Percentiles rank a stretch among this genome's conserved stretches.
Evolutionary conservation across 1,140 invertebrate species (phyloP).

Genomic region (Drosophila tani): DNA sequence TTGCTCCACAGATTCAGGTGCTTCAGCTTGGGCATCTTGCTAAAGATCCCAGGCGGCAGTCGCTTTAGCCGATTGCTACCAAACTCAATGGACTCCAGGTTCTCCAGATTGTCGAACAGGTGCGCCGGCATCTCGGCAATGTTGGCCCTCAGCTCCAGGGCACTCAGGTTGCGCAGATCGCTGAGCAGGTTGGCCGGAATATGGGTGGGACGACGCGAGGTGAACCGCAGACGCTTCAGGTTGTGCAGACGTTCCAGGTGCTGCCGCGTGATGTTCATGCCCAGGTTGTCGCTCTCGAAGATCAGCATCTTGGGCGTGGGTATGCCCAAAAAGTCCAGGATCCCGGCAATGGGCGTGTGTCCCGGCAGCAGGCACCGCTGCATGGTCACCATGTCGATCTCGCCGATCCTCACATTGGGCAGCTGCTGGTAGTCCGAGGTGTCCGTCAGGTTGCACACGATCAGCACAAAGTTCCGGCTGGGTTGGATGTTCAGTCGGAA

Average conservation of each 20-base stretch:
- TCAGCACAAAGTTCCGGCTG: slow-evolving; percentile 53
- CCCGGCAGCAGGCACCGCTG: slow-evolving; percentile 71
- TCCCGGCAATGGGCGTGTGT: slow-evolving; percentile 64
- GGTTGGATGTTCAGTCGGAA: slow-evolving; percentile 68
- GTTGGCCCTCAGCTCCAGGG: slow-evolving; percentile 87
- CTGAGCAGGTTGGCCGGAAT: slow-evolving; percentile 87
- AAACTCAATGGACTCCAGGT: slow-evolving; percentile 87
- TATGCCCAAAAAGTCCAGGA: slow-evolving; percentile 72
- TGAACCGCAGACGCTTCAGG: slow-evolving; percentile 68
- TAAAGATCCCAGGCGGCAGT: slow-evolving; percentile 87
- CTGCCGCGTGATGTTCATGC: slow-evolving; percentile 67
- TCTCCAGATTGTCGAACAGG: slow-evolving; percentile 86
- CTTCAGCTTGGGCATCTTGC: slow-evolving; percentile 86
- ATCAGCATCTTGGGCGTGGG: slow-evolving; percentile 56
- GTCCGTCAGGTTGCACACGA: slow-evolving; percentile 69
- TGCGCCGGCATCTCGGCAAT: slow-evolving; percentile 86
- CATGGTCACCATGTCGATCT: slow-evolving; percentile 67
- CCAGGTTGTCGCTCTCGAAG: slow-evolving; percentile 76
- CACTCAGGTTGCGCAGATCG: slow-evolving; percentile 86
- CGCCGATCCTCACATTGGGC: slow-evolving; percentile 65
- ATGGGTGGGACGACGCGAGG: slow-evolving; percentile 77
- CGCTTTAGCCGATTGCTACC: slow-evolving; percentile 87
- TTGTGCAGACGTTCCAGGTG: slow-evolving; percentile 67
- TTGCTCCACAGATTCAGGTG: slow-evolving; percentile 88
- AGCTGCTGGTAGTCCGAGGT: slow-evolving; percentile 64